Evolutionary conservation across 2,888 invertebrate genomes (phyloP), one percentile per base, ranked within the genome.

Genomic region (Drosophila antonietae): DNA sequence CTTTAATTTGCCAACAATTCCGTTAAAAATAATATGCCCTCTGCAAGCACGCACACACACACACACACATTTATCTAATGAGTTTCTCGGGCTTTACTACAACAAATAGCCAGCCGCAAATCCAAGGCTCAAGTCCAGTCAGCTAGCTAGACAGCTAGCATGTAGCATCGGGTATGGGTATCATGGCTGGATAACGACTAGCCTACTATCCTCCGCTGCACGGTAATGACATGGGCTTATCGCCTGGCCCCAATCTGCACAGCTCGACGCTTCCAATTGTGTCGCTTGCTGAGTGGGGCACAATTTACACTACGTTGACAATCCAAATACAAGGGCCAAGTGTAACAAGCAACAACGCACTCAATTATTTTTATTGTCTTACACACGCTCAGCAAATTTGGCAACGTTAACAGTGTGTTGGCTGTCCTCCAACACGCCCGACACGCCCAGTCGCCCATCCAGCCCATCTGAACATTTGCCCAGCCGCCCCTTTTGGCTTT

Each of bases 321-420:
- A 75, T 70, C 70, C 66, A 79, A 78, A 81, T 63, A 66, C 66
- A 67, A 55, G 71, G 41, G 53, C 46, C 65, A 68, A 58, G 57
- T 70, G 78, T 74, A 77, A 68, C 76, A 84, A 72, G 80, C 73
- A 68, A 57, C 83, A 81, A 77, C 78, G 83, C 88, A 88, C 89
- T 84, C 84, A 89, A 85, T 85, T 85, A 85, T 89, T 85, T 85
- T 85, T 85, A 85, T 85, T 85, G 84, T 85, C 84, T 85, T 89
- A 88, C 86, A 88, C 88, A 85, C 86, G 85, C 83, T 83, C 86
- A 73, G 73, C 73, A 78, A 88, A 89, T 82, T 88, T 81, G 89
- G 64, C 82, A 78, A 65, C 89, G 87, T 84, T 81, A 78, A 80
- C 64, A 60, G 59, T 47, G 77, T 60, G 62, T 66, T 56, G 23